These are phyloP conservation scores for Stratiolaelaps scimitus DNA, from an alignment of 1,140 invertebrate genomes.

Conservation along the genomic window DNA sequence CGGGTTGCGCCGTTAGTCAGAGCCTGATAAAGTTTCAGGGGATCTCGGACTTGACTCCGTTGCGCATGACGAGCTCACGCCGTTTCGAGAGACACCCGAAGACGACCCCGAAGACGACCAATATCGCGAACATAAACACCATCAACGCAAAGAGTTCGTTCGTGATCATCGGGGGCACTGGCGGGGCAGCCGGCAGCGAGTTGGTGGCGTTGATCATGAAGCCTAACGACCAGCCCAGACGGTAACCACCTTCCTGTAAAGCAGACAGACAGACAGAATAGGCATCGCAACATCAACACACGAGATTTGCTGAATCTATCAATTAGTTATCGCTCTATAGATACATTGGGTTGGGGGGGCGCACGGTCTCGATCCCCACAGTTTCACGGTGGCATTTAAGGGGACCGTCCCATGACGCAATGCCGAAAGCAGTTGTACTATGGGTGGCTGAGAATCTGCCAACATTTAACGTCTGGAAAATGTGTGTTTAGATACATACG, in stretches of 20 bases:
- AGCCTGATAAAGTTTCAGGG: no score
- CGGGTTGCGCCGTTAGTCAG: no score
- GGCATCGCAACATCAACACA: no score
- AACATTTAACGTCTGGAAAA: no score
- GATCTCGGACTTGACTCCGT: conserved; percentile 19
- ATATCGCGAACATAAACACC: conserved; percentile 28
- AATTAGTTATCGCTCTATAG: no score
- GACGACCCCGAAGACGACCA: conserved; percentile 1
- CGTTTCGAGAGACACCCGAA: conserved; percentile 25
- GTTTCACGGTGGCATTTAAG: not conserved
- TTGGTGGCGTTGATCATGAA: conserved; percentile 45
- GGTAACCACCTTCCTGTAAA: conserved; percentile 19
- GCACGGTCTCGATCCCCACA: not conserved
- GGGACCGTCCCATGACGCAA: no score
- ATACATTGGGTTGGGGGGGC: not conserved
- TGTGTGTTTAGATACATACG: no score
- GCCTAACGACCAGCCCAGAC: conserved; percentile 43
- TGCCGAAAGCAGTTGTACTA: no score
- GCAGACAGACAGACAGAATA: not conserved
- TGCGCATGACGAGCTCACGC: conserved; percentile 20
- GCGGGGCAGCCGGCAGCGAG: conserved; percentile 36
- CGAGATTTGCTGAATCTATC: no score
- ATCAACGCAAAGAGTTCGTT: conserved; percentile 25
- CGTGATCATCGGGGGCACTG: conserved; percentile 31
- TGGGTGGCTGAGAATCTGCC: no score